Conservation (phyloP, 1,140 invertebrate species). For the Zaprionus nigranus region DNA sequence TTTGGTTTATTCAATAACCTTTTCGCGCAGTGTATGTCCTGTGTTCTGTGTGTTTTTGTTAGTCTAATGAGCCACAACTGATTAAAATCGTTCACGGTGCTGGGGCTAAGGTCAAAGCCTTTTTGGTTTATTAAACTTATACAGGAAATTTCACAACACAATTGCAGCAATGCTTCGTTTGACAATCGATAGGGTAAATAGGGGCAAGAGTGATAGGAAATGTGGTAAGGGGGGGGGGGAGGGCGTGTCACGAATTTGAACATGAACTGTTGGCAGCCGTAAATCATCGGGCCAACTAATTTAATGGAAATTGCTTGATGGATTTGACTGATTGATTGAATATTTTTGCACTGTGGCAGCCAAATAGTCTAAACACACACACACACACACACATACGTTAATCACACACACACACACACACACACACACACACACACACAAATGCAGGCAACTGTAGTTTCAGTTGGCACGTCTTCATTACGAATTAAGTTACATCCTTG, state of each 20-base stretch:
- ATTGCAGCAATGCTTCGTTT: slow-evolving; percentile 6
- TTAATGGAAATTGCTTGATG: slow-evolving; percentile 73
- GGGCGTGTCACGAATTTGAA: background rate
- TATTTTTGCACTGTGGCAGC: slow-evolving; percentile 51
- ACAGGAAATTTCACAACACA: slow-evolving; percentile 1
- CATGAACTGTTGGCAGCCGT: slow-evolving; percentile 18
- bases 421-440: slow-evolving; percentile 1
- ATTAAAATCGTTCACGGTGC: slow-evolving; percentile 13
- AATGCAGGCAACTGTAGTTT: slow-evolving; percentile 29
- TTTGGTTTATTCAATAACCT: background rate
- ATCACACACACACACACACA: background rate
- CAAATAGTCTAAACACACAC: slow-evolving; percentile 12
- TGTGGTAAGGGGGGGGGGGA: background rate
- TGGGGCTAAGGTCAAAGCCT: background rate
- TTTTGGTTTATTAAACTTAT: background rate
- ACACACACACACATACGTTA: background rate
- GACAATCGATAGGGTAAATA: background rate
- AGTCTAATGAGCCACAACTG: slow-evolving; percentile 30
- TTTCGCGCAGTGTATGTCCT: slow-evolving; percentile 16
- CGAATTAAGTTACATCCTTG: slow-evolving; percentile 79
- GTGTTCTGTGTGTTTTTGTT: background rate
- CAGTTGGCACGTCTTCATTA: slow-evolving; percentile 73
- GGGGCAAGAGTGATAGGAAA: background rate
- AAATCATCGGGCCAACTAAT: slow-evolving; percentile 70
- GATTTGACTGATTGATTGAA: slow-evolving; percentile 80